Base-by-base conservation (phyloP, 2,888 invertebrate species). In the Platycheirus albimanus region DNA sequence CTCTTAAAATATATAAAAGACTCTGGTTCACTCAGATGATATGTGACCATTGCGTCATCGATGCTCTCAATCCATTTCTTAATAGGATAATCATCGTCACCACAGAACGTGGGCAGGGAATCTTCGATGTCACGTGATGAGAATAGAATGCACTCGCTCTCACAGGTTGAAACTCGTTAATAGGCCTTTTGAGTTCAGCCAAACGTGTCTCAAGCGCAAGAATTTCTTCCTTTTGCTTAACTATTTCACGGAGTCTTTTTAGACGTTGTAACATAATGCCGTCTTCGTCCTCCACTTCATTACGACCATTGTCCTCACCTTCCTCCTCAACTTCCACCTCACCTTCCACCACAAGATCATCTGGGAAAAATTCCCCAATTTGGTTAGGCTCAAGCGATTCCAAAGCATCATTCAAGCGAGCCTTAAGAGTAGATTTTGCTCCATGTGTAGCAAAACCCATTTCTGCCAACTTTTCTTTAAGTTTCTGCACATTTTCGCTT, bases 61-160 rank as follows among this genome's bases (percentile, higher is more conserved):
- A 76, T 45, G 24, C 11, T 41, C 5, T 54, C 33, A 8, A 76
- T 45, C 76, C 61, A 67, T 15, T 41, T 66, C 3, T 19, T 49
- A 3, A 76, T 20, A 0, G 52, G 45, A 13, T 33, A 76, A 7
- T 36, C 51, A 11, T 76, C 76, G 10, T 69, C 52, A 1, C 63
- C 61, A 20, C 28, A 43, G 28, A 76, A 76, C 8, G 10, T 45
- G n/a, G 51, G 56, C 1, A 75, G 3, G n/a, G 49, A 61, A 3
- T 75, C 66, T 13, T 66, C 66, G 30, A 75, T 58, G n/a, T 66
- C 66, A 45, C 45, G 45, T 45, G 45, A 45, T 10, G 45, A 45
- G 11, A 3, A n/a, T n/a, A n/a, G n/a, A n/a, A 10, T 3, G 45
- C 17, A 45, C 17, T 1, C 17, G 19, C n/a, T n/a, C n/a, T n/a